These are phyloP conservation scores for Paedocypris micromegethes DNA, from an alignment of 2,797 vertebrate genomes.

Conservation along the genomic window DNA sequence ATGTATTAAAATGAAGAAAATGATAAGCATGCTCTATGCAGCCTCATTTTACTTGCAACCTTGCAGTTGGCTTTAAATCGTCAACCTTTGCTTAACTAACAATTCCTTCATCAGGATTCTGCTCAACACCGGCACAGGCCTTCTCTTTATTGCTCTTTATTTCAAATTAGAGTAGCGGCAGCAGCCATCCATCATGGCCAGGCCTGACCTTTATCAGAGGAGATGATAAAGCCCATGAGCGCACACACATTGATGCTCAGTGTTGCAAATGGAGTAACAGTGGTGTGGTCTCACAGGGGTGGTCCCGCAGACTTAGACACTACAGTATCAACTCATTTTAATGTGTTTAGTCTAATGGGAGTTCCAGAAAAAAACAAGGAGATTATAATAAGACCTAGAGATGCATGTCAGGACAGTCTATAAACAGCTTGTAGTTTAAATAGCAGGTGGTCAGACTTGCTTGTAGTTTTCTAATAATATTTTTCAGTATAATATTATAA, in stretches of 20 bases:
- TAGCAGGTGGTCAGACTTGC: no score
- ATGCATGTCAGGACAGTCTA: no score
- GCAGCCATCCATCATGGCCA: constrained; percentile 68
- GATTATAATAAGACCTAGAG: no score
- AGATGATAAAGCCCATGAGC: constrained; percentile 61
- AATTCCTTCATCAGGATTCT: constrained; percentile 67
- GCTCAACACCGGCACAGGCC: constrained; percentile 51
- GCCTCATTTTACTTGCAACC: no score
- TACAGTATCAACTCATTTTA: constrained; percentile 2
- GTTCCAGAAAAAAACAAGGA: no score
- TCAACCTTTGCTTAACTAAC: constrained; percentile 82
- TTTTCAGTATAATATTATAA: no score
- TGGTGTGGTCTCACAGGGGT: constrained; percentile 3
- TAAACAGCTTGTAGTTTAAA: no score
- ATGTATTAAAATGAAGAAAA: no score
- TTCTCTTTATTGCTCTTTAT: constrained; percentile 70
- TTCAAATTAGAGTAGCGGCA: constrained; percentile 71
- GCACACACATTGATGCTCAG: constrained; percentile 9
- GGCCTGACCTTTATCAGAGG: constrained; percentile 70
- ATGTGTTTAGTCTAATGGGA: not conserved
- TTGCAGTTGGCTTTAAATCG: constrained; percentile 53
- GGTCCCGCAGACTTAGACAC: constrained; percentile 16
- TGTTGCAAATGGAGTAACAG: constrained; percentile 3
- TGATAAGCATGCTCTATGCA: no score
- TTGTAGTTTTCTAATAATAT: no score